Base-by-base conservation (phyloP, 2,888 invertebrate species). In the Lumbricus terrestris region DNA sequence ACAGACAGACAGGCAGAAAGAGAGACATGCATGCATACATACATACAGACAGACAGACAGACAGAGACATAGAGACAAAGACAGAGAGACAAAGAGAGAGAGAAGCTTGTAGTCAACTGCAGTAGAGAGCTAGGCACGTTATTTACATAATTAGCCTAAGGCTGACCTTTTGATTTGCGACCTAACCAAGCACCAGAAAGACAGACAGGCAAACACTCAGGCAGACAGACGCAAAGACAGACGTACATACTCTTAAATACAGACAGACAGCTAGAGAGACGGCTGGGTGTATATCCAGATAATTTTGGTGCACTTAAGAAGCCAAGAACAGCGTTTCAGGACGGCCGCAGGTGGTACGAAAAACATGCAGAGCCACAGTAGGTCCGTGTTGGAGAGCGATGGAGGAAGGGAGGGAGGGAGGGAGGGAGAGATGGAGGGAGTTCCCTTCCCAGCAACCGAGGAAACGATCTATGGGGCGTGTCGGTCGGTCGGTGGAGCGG, bases 161-260 rank as follows among this genome's bases (percentile, higher is more conserved):
- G 69, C 69, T 69, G 69, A 69, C 69, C 69, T 69, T 69, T 69
- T 69, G 69, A 69, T 69, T 69, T 69, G 69, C 69, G 69, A 69
- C 69, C n/a, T 69, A 11, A 69, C n/a, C 69, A 69, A 54, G n/a
- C 20, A 23, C 2, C 4, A 23, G 23, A 5, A 3, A 23, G 23
- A 16, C 29, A 54, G 54, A 23, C 23, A 29, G 47, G 18, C 47
- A 47, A 18, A 47, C 47, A 15, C 20, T 23, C 47, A 47, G 47
- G 15, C 47, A 38, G 38, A 38, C 38, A 38, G 38, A 38, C 38
- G 13, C 8, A 38, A 5, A 38, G 38, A 38, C 38, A 82, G 82
- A 82, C 29, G 16, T 4, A 82, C 23, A 82, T 6, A 82, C 33
- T n/a, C n/a, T n/a, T n/a, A n/a, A n/a, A n/a, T n/a, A n/a, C 83